Percentiles rank a stretch among this genome's conserved stretches.
Conservation (phyloP, 1,140 invertebrate species). For the Telenomus remus region DNA sequence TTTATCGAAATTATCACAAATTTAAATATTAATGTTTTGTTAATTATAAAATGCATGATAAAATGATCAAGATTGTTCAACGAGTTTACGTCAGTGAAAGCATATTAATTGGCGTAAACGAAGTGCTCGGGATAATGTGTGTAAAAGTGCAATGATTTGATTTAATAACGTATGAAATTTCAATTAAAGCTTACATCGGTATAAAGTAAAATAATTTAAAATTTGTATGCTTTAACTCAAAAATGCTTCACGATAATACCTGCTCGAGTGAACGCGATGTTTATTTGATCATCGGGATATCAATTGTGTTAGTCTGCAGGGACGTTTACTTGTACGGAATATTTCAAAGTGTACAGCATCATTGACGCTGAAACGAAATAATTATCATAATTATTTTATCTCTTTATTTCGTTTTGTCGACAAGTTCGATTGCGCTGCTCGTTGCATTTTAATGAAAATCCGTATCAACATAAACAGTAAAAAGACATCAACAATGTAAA, state of each 20-base stretch:
- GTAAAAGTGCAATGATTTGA: slow-evolving; percentile 48
- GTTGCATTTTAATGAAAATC: no score
- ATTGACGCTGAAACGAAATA: slow-evolving; percentile 29
- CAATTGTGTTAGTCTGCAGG: no score
- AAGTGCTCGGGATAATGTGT: slow-evolving; percentile 38
- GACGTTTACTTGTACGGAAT: slow-evolving; percentile 19
- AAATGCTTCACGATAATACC: slow-evolving; percentile 49
- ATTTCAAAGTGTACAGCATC: slow-evolving; percentile 33
- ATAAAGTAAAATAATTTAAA: slow-evolving; percentile 45
- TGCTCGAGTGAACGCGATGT: slow-evolving; percentile 30
- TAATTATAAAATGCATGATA: slow-evolving; percentile 12
- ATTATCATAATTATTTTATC: slow-evolving; percentile 36
- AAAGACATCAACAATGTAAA: no score
- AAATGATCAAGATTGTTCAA: slow-evolving; percentile 48
- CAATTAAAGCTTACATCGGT: slow-evolving; percentile 40
- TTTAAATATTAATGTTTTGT: no score
- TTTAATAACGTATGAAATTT: slow-evolving; percentile 43
- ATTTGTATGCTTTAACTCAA: slow-evolving; percentile 26
- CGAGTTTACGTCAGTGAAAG: slow-evolving; percentile 31
- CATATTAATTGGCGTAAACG: slow-evolving; percentile 48
- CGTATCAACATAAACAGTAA: no score
- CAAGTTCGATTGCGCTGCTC: background rate
- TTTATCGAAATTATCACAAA: no score
- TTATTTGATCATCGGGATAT: slow-evolving; percentile 31
- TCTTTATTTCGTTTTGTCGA: slow-evolving; percentile 9